Base-by-base conservation (phyloP, 2,113 vertebrate species). In the Chiloscyllium plagiosum region DNA sequence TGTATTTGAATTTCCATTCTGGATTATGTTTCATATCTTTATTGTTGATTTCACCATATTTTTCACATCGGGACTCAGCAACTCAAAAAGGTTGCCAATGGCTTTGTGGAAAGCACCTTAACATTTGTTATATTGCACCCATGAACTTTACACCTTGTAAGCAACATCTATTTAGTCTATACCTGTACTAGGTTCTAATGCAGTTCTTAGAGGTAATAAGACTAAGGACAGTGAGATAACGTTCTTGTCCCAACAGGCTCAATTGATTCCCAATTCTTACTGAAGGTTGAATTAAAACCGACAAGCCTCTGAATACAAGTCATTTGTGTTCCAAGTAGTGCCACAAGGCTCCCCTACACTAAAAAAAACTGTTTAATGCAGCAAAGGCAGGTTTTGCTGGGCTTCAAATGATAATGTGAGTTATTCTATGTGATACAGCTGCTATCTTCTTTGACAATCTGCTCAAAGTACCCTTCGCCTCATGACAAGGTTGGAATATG, bases 121-220 rank as follows among this genome's bases (percentile, higher is more conserved):
- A 72, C 89, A 17, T 90, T 85, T 95, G 92, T 92, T 56, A 96
- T 96, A 96, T 96, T 96, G 96, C 80, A 50, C 87, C 90, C 95
- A 87, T 95, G 69, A 93, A 95, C 92, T 98, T 98, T 97, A 97
- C 97, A 97, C 97, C 97, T 97, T 66, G 66, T 20, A 33, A 93
- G 61, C 2, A 19, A 66, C 89, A 93, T 93, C n/a, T 66, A 37
- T 93, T 65, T 92, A n/a, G 56, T 29, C 56, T 61, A 61, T 61
- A 47, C 42, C 29, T 17, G 24, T 24, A 12, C 13, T 72, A 15
- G 69, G 47, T 72, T 95, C 68, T 50, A 95, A 95, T 50, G 17
- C 13, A 72, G 22, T 26, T 70, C 42, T 68, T 94, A 72, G 66
- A 26, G 65, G 37, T 61, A 42, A 47, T 47, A 47, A 47, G 42